These are phyloP conservation scores for Agrotis segetum DNA, from an alignment of 2,888 invertebrate genomes.

Conservation along the genomic window DNA sequence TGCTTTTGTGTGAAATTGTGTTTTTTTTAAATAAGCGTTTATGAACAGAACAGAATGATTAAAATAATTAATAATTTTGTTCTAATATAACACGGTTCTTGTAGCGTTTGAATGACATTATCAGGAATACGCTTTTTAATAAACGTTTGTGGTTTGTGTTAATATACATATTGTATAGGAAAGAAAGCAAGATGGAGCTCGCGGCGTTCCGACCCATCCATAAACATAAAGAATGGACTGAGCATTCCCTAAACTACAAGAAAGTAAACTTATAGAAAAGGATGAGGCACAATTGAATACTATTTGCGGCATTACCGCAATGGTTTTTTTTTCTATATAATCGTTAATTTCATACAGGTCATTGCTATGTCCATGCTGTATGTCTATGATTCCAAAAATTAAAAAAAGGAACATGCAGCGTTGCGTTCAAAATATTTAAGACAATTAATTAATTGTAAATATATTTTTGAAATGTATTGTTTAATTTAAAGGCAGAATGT, in stretches of 20 bases:
- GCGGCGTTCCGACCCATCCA: too few relatives aligned
- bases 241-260: too few relatives aligned
- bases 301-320: too few relatives aligned
- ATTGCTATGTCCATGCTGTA: too few relatives aligned
- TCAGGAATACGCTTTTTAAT: neutral
- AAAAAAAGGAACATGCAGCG: neutral
- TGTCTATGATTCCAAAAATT: too few relatives aligned
- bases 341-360: too few relatives aligned
- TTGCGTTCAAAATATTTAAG: slow-evolving; percentile 41
- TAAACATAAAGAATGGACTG: too few relatives aligned
- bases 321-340: too few relatives aligned
- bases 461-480: slow-evolving; percentile 33
- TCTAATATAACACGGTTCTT: neutral
- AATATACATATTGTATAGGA: too few relatives aligned
- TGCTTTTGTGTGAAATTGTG: slow-evolving; percentile 15
- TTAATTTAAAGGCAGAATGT: slow-evolving; percentile 31
- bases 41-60: slow-evolving; percentile 4
- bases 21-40: slow-evolving; percentile 13
- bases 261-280: too few relatives aligned
- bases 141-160: neutral
- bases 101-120: neutral
- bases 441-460: slow-evolving; percentile 35
- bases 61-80: slow-evolving; percentile 12
- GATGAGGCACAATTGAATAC: too few relatives aligned
- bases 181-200: too few relatives aligned